Conservation (phyloP, 2,113 vertebrate species). For the Upupa epops region DNA sequence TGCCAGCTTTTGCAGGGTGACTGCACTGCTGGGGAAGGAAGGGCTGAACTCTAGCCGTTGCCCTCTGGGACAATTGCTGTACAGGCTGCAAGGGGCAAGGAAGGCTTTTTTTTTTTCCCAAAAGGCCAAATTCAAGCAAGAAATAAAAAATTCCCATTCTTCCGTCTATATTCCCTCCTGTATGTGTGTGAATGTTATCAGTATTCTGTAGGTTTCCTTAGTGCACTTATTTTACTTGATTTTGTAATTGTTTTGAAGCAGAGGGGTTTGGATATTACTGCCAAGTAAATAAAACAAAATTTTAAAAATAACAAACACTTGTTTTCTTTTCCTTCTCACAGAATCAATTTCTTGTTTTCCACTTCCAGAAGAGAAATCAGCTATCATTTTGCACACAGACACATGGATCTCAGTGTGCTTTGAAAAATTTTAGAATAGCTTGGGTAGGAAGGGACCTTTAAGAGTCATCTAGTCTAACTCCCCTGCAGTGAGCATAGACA, state of each 20-base stretch:
- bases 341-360: neutral
- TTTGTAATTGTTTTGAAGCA: constrained; percentile 73
- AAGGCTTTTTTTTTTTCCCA: neutral
- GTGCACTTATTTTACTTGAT: constrained; percentile 78
- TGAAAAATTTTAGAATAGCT: too few species aligned
- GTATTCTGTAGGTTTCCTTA: constrained; percentile 77
- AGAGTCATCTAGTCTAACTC: too few species aligned
- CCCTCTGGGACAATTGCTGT: neutral
- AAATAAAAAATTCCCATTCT: constrained; percentile 13
- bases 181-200: constrained; percentile 69
- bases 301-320: neutral
- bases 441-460: too few species aligned
- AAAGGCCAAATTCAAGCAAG: constrained; percentile 57
- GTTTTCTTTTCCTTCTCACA: neutral
- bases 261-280: constrained; percentile 72
- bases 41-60: neutral
- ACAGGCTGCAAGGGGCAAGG: constrained; percentile 21
- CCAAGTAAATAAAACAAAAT: constrained; percentile 77
- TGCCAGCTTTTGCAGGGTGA: neutral
- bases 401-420: neutral
- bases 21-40: neutral
- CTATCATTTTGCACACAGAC: neutral
- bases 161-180: constrained; percentile 59
- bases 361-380: neutral
- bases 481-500: too few species aligned